These are phyloP conservation scores for Ochotona princeps DNA, from an alignment of 2,113 vertebrate species.

Conservation along the genomic window DNA sequence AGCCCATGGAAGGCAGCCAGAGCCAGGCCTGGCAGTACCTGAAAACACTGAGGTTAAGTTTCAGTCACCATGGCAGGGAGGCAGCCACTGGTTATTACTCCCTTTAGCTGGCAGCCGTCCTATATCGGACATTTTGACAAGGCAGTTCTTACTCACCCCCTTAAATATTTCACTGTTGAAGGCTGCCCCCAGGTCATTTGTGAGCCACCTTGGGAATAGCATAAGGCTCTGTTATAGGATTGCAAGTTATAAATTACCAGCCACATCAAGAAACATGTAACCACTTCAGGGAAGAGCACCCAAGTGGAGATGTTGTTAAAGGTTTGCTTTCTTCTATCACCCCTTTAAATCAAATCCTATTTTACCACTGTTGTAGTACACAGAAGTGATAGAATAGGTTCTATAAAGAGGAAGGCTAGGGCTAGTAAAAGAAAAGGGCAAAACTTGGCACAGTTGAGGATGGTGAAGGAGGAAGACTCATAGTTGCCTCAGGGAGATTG, in stretches of 20 bases:
- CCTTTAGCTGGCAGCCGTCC: conserved; percentile 34
- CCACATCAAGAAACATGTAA: conserved; percentile 47
- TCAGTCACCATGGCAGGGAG: conserved; percentile 44
- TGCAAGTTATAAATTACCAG: conserved; percentile 68
- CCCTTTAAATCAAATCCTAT: not conserved
- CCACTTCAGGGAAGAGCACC: conserved; percentile 47
- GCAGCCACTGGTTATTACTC: conserved; percentile 26
- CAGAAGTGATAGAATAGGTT: not conserved
- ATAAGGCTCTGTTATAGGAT: conserved; percentile 73
- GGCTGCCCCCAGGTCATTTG: conserved; percentile 1
- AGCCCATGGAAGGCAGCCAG: conserved; percentile 63
- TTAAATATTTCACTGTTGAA: conserved; percentile 71
- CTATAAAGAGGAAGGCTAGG: not conserved
- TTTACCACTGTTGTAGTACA: not conserved
- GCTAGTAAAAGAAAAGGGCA: not conserved
- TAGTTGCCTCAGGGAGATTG: not conserved
- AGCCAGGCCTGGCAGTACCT: conserved; percentile 49
- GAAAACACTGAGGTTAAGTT: conserved; percentile 67
- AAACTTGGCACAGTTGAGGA: not conserved
- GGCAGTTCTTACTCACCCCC: conserved; percentile 58
- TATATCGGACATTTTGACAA: conserved; percentile 55
- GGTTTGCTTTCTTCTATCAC: conserved; percentile 48
- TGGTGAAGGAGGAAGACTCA: not conserved
- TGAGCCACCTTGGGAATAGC: conserved; percentile 60
- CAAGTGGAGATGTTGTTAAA: not conserved